Conservation (phyloP, 23 tunicate genomes). For the Aplidium turbinatum region DNA sequence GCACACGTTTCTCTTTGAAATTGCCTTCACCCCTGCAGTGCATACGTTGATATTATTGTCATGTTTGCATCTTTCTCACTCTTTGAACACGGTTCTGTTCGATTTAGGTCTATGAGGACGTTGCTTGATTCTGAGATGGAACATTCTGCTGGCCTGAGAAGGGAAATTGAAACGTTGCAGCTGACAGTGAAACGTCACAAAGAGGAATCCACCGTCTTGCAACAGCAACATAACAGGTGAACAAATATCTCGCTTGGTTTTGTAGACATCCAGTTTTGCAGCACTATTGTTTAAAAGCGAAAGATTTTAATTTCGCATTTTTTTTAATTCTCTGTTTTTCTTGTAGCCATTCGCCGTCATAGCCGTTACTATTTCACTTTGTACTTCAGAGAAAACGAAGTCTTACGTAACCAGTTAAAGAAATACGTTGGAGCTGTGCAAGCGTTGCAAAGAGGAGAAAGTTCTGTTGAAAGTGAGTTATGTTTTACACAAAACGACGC, state of each 20-base stretch:
- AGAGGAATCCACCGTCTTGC: conserved; percentile 8
- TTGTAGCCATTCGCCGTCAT: background rate
- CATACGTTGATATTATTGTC: too few species aligned
- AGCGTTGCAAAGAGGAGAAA: conserved; percentile 56
- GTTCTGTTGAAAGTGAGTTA: conserved; percentile 23
- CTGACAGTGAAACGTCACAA: conserved; percentile 28
- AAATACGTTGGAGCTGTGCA: conserved; percentile 87
- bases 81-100: too few species aligned
- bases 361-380: background rate
- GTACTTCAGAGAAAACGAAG: conserved; percentile 52
- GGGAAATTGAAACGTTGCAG: conserved; percentile 47
- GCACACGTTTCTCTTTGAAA: too few species aligned
- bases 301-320: background rate
- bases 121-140: conserved; percentile 69
- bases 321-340: background rate
- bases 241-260: background rate
- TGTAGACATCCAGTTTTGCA: too few species aligned
- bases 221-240: conserved; percentile 34
- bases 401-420: conserved; percentile 77
- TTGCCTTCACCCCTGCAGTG: too few species aligned
- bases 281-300: too few species aligned
- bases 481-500: too few species aligned
- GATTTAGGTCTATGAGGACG: conserved; percentile 43
- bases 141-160: conserved; percentile 50
- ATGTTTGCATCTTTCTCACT: too few species aligned